A percentile compares a stretch with the other conserved stretches of the same genome.
Conservation (phyloP, 2,113 vertebrate genomes). For the Carettochelys insculpta region DNA sequence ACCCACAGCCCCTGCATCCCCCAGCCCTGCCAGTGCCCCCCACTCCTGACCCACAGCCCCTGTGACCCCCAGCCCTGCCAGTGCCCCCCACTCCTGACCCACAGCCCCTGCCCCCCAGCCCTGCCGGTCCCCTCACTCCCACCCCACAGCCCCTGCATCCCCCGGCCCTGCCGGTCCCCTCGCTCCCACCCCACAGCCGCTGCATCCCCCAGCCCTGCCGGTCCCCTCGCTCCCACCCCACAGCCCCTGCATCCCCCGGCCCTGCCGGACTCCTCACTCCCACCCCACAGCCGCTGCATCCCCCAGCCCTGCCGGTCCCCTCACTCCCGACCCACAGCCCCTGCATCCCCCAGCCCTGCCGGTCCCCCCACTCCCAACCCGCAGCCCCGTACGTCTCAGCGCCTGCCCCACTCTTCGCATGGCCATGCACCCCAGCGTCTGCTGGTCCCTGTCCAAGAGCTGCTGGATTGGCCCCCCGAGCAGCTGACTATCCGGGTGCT, state of each 20-base stretch:
- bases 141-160: neutral
- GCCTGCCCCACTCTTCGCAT: neutral
- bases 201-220: neutral
- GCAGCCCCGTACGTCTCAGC: neutral
- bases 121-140: neutral
- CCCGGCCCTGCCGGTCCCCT: neutral
- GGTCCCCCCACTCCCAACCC: neutral
- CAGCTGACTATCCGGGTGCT: neutral
- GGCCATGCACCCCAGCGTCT: neutral
- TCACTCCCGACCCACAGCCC: neutral
- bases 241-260: no score
- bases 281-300: neutral
- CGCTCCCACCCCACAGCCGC: neutral
- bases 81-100: neutral
- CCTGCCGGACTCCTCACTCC: no score
- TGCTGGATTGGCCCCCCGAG: neutral
- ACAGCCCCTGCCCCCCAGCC: neutral
- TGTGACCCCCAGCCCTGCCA: no score
- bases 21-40: no score
- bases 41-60: neutral
- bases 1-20: neutral
- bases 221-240: neutral
- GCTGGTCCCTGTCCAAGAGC: neutral
- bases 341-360: neutral
- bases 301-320: neutral